Conservation (phyloP, 2,888 invertebrate genomes). For the Emmelina monodactyla region DNA sequence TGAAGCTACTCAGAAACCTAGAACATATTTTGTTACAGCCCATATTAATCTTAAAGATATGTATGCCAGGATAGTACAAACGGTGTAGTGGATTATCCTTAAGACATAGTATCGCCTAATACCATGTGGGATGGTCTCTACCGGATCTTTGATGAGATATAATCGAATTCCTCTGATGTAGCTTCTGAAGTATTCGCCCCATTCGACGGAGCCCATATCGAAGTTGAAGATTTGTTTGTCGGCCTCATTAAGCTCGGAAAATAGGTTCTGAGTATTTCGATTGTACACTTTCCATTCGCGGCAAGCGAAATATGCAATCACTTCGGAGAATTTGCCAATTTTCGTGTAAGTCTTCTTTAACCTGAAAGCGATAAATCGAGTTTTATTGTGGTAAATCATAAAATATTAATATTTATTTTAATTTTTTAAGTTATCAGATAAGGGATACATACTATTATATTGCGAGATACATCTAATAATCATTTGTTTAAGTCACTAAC, state of each 20-base stretch:
- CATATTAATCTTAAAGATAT: constrained; percentile 25
- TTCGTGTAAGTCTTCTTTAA: constrained; percentile 76
- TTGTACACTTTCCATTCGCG: constrained; percentile 77
- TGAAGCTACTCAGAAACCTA: constrained; percentile 17
- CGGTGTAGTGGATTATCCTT: constrained; percentile 27
- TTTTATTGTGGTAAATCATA: too few relatives aligned
- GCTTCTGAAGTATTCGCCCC: constrained; percentile 73
- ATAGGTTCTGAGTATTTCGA: constrained; percentile 61
- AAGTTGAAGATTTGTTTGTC: constrained; percentile 72
- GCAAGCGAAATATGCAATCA: constrained; percentile 76
- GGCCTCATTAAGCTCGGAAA: constrained; percentile 55
- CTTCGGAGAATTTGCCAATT: constrained; percentile 74
- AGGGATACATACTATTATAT: too few relatives aligned
- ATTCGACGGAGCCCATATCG: constrained; percentile 69
- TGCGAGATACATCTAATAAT: too few relatives aligned
- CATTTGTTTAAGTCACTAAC: too few relatives aligned
- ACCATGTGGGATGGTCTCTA: constrained; percentile 70
- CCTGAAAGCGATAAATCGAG: constrained; percentile 53
- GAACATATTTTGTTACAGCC: constrained; percentile 16
- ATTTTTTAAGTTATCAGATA: too few relatives aligned
- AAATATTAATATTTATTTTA: too few relatives aligned
- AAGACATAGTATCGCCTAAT: constrained; percentile 41
- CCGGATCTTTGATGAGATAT: constrained; percentile 78
- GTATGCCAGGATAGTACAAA: constrained; percentile 20
- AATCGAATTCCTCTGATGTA: constrained; percentile 76